Conservation (phyloP, 1,140 invertebrate species). For the Conus betulinus region DNA sequence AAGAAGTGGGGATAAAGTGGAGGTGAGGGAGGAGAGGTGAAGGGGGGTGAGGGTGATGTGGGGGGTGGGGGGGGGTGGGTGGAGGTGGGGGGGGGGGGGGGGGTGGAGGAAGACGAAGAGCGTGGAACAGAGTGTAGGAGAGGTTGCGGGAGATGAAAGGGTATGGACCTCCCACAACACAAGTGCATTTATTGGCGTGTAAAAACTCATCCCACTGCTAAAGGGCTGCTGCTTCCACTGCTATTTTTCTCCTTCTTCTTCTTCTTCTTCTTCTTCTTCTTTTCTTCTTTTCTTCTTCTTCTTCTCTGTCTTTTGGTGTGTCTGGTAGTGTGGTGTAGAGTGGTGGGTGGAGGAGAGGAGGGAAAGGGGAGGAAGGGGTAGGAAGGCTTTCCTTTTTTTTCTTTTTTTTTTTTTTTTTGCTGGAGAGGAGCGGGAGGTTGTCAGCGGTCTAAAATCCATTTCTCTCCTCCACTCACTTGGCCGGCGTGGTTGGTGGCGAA, state of each 20-base stretch:
- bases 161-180: background rate
- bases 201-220: background rate
- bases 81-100: background rate
- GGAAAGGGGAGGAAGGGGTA: too few relatives aligned
- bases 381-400: too few relatives aligned
- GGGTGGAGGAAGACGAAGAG: background rate
- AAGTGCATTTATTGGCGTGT: constrained; percentile 20
- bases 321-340: too few relatives aligned
- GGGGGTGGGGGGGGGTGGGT: too few relatives aligned
- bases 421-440: too few relatives aligned
- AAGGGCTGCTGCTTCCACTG: background rate
- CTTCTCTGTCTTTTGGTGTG: background rate
- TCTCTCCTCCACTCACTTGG: too few relatives aligned
- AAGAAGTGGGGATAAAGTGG: background rate
- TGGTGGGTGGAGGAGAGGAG: background rate
- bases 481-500: too few relatives aligned
- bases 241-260: too few relatives aligned
- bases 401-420: too few relatives aligned
- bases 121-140: background rate
- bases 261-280: background rate
- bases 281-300: background rate
- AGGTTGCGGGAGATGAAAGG: background rate
- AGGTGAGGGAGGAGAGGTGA: too few relatives aligned
- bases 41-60: too few relatives aligned
- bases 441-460: too few relatives aligned